Percentiles rank a stretch among this genome's conserved stretches.
Conservation (phyloP, 2,113 vertebrate genomes). For the Erpornis zantholeuca region DNA sequence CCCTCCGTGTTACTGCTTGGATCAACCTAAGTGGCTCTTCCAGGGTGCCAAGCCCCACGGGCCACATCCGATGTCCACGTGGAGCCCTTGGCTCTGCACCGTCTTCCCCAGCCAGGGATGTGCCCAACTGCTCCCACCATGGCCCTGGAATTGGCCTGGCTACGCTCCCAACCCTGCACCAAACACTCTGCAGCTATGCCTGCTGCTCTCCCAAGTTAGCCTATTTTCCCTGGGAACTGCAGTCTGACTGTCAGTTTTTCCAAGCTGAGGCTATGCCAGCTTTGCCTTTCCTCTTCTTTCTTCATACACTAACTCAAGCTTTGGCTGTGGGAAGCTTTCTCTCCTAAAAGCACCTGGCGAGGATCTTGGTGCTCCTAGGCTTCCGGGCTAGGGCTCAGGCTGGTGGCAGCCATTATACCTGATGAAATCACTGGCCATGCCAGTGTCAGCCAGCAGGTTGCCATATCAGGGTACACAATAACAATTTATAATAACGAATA, state of each 20-base stretch:
- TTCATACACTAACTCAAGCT: neutral
- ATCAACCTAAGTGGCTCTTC: neutral
- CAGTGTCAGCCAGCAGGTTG: neutral
- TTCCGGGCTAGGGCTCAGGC: neutral
- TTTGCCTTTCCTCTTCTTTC: neutral
- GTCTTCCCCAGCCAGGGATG: accelerated
- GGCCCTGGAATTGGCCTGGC: neutral
- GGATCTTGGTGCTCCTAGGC: neutral
- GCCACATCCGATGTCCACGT: accelerated
- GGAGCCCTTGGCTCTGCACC: accelerated
- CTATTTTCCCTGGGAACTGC: neutral
- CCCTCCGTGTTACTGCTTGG: neutral
- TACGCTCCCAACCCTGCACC: neutral
- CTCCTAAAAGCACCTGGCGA: neutral
- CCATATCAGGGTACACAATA: neutral
- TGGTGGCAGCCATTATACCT: neutral
- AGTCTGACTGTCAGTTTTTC: neutral
- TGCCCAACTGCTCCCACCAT: neutral
- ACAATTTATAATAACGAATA: neutral
- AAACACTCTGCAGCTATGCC: neutral
- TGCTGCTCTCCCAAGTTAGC: neutral
- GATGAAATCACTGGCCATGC: neutral
- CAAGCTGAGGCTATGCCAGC: neutral
- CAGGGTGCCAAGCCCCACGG: neutral
- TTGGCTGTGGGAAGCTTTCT: neutral